These are phyloP conservation scores for Macrobrachium rosenbergii DNA, from an alignment of 1,140 invertebrate genomes.

Conservation along the genomic window DNA sequence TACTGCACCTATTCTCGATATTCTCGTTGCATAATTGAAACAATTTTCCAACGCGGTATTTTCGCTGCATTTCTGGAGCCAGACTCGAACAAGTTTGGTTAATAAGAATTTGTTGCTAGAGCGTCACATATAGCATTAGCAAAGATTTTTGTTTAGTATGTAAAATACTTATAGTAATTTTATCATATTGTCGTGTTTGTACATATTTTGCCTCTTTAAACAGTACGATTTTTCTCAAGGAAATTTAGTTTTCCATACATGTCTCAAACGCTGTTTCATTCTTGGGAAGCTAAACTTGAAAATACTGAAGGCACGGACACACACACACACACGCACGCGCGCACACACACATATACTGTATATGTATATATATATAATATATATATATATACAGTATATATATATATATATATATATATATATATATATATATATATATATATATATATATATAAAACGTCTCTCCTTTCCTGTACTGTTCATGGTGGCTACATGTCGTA, in stretches of 20 bases:
- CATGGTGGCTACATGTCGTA: too few species aligned
- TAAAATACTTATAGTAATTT: neutral
- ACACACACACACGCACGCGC: conserved; percentile 5
- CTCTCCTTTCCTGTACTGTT: too few species aligned
- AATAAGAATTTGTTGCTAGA: too few species aligned
- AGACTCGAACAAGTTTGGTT: too few species aligned
- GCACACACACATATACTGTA: neutral
- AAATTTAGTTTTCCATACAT: neutral
- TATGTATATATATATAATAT: neutral
- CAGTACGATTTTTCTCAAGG: neutral
- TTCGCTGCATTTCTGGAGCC: too few species aligned
- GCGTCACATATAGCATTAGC: too few species aligned
- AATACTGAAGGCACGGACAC: neutral
- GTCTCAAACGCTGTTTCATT: too few species aligned
- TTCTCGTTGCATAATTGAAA: neutral
- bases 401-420: too few species aligned
- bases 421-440: too few species aligned
- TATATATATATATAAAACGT: too few species aligned
- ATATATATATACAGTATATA: neutral
- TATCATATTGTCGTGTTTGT: neutral
- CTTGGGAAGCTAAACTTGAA: too few species aligned
- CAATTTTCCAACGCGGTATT: neutral
- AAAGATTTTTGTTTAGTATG: too few species aligned
- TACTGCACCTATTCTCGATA: neutral
- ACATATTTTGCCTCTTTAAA: neutral